Base-by-base conservation (phyloP, 2,888 invertebrate genomes). In the Epinotia ramella region DNA sequence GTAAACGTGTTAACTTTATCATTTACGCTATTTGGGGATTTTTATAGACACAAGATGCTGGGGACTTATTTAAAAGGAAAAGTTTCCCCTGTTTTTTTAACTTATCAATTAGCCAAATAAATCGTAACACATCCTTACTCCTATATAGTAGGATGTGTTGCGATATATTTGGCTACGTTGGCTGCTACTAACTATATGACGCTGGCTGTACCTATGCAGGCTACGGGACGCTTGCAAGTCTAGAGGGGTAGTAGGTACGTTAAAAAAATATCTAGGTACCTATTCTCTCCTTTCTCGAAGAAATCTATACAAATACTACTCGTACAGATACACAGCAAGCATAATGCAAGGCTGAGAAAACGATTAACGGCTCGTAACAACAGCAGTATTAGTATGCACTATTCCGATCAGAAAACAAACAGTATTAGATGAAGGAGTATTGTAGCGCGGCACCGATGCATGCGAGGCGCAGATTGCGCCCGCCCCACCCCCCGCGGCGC, bases 391-490 rank as follows among this genome's bases (percentile, higher is more conserved):
- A 11, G 12, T 57, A 18, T 44, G 20, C 33, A 11, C 60, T 62
- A 40, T 20, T 67, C 49, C 16, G n/a, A 57, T 13, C 40, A 60
- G 65, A 70, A 67, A 76, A 71, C 66, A 72, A 60, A 64, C 53
- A 7, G 60, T 63, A 24, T 2, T 24, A 33, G 56, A 76, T 62
- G 66, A 62, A 71, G 49, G 44, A 73, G 76, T 77, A 86, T 87
- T 87, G 86, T 87, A 75, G 77, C 71, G 73, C 81, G 81, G 82
- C 87, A 82, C 79, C 84, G 86, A 87, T 87, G 89, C 88, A 84
- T 89, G 84, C 84, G 71, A 80, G 67, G 74, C 84, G 79, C 79
- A 87, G 89, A 89, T 89, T 89, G 86, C 86, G 78, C 78, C 79
- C 70, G 78, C 78, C 80, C n/a, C n/a, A n/a, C n/a, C n/a, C n/a